Percentiles rank a stretch among this genome's conserved stretches.
These are phyloP conservation scores for Spatulosminthurus flaviceps DNA, from an alignment of 2,888 invertebrate species.

Conservation along the genomic window DNA sequence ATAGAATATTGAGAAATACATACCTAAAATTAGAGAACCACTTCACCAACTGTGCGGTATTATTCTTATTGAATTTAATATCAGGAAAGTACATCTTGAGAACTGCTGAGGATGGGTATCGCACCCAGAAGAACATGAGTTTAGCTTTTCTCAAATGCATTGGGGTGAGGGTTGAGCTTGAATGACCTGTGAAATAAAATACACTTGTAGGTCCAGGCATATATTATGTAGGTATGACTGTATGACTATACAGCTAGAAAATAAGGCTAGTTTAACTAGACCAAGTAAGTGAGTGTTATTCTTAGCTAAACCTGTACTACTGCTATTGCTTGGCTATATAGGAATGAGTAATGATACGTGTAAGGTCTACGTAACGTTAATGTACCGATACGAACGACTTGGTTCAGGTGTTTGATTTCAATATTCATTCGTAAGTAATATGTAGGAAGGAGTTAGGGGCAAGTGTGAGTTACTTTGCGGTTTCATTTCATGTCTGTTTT, in stretches of 20 bases:
- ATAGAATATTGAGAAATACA: slow-evolving; percentile 15
- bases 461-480: slow-evolving; percentile 24
- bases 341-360: too few relatives aligned
- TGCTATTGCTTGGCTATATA: too few relatives aligned
- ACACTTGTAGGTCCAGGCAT: not conserved
- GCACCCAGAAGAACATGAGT: slow-evolving; percentile 99
- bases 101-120: slow-evolving; percentile 98
- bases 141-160: slow-evolving; percentile 99
- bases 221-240: too few relatives aligned
- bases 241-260: too few relatives aligned
- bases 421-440: slow-evolving; percentile 10
- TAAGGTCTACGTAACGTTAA: not conserved
- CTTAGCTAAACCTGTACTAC: too few relatives aligned
- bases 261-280: too few relatives aligned
- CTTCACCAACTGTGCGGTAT: slow-evolving; percentile 99
- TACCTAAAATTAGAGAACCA: slow-evolving; percentile 99
- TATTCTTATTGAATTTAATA: slow-evolving; percentile 99
- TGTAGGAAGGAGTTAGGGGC: slow-evolving; percentile 12
- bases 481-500: slow-evolving; percentile 24
- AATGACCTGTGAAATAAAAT: slow-evolving; percentile 56
- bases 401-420: slow-evolving; percentile 20
- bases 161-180: slow-evolving; percentile 93
- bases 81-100: slow-evolving; percentile 99
- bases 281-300: too few relatives aligned
- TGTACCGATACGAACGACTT: not conserved